Percentiles rank a stretch among this genome's conserved stretches.
Conservation (phyloP, 2,888 invertebrate species). For the Tipula vernalis region DNA sequence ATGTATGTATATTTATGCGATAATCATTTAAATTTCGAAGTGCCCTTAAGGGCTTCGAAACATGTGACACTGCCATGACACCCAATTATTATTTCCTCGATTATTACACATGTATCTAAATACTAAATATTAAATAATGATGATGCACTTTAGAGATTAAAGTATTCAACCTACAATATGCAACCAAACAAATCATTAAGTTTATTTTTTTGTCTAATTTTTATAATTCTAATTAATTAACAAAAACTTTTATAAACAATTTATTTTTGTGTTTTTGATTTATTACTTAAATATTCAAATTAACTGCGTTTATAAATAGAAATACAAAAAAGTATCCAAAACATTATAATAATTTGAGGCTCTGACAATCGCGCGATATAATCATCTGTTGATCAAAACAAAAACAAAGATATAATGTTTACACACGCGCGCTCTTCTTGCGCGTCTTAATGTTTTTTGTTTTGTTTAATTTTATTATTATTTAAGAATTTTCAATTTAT, state of each 20-base stretch:
- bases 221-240: neutral
- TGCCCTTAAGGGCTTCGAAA: no score
- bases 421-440: neutral
- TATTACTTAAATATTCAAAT: neutral
- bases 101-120: no score
- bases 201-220: neutral
- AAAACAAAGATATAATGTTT: neutral
- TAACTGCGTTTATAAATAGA: neutral
- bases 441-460: neutral
- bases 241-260: neutral
- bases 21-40: no score
- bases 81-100: no score
- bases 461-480: neutral
- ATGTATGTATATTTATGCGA: no score
- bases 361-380: neutral
- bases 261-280: neutral
- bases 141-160: no score
- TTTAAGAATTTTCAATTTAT: neutral
- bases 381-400: neutral
- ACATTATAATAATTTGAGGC: neutral
- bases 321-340: neutral
- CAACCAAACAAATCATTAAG: no score
- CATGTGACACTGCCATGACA: no score
- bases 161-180: no score
- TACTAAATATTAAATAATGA: no score